phyloP scores from a whole-genome alignment of 1,140 invertebrate genomes.

The Listronotus bonariensis region DNA sequence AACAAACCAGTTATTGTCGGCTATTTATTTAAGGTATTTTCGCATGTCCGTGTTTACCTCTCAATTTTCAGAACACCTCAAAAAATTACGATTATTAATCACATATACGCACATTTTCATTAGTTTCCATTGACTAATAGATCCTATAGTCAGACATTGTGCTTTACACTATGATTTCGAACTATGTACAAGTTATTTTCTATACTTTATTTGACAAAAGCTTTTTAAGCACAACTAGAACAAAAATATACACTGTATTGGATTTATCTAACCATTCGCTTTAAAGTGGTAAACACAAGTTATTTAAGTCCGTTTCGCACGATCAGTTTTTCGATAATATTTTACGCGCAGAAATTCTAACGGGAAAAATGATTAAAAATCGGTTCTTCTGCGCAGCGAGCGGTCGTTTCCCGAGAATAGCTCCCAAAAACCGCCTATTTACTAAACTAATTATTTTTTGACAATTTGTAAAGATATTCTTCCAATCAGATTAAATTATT shows the following conservation, averaged over 20 bases:
- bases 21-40: neutral
- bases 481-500: too few species aligned
- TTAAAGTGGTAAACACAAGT: too few species aligned
- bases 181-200: conserved; percentile 1
- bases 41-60: conserved; percentile 6
- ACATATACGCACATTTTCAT: conserved; percentile 19
- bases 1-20: too few species aligned
- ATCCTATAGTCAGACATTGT: conserved; percentile 16
- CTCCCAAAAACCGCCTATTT: too few species aligned
- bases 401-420: too few species aligned
- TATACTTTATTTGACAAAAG: neutral
- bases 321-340: too few species aligned
- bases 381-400: too few species aligned
- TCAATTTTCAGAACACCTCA: neutral
- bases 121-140: conserved; percentile 1
- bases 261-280: conserved; percentile 2
- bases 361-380: too few species aligned
- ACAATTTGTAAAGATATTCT: too few species aligned
- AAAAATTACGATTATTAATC: conserved; percentile 12
- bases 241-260: neutral
- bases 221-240: neutral
- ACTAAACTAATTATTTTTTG: too few species aligned
- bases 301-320: too few species aligned
- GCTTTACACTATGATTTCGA: conserved; percentile 18
- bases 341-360: too few species aligned